Base-by-base conservation (phyloP, 2,797 vertebrate species). In the Acanthurus lineatus region DNA sequence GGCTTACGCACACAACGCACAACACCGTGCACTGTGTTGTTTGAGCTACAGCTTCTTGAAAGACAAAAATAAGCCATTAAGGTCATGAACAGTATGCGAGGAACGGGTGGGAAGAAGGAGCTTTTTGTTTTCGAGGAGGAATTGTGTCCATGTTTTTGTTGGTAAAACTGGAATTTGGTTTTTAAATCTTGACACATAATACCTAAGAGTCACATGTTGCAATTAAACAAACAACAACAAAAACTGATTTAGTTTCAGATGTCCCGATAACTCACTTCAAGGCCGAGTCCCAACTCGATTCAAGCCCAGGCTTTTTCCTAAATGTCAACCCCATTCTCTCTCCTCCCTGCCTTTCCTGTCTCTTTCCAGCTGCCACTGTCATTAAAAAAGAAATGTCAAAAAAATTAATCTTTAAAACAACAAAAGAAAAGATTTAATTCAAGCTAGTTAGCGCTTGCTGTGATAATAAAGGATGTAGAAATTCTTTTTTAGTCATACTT, bases 21-120 rank as follows among this genome's bases (percentile, higher is more conserved):
- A 40, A 48, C 22, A 49, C 4, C 51, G 32, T 63, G 68, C 56
- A 35, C 42, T n/a, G 1, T 32, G 28, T 32, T 59, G 66, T 71
- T 63, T 72, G 69, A 81, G 49, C 25, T 9, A 53, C 69, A 79
- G 74, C 32, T 15, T 32, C 15, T 44, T 83, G 51, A 51, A 76
- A 73, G 48, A 73, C 66, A 79, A 71, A 76, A 25, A 52, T 52
- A 32, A 61, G 28, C 65, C 15, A 57, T 63, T 56, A 69, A 88
- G 59, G 82, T 86, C 62, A 69, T 38, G 48, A 17, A 67, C 9
- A 56, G 72, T 19, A 20, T 48, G 28, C 9, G n/a, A 16, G 17
- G 49, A 38, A 56, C 17, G 25, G 54, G 71, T 64, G 52, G 35
- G 57, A n/a, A 22, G 48, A 66, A 75, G 3, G 5, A 25, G 44